Evolutionary conservation across 1,140 invertebrate species (phyloP), one percentile per base, ranked within the genome.

Genomic region (Drosophila murphyi): DNA sequence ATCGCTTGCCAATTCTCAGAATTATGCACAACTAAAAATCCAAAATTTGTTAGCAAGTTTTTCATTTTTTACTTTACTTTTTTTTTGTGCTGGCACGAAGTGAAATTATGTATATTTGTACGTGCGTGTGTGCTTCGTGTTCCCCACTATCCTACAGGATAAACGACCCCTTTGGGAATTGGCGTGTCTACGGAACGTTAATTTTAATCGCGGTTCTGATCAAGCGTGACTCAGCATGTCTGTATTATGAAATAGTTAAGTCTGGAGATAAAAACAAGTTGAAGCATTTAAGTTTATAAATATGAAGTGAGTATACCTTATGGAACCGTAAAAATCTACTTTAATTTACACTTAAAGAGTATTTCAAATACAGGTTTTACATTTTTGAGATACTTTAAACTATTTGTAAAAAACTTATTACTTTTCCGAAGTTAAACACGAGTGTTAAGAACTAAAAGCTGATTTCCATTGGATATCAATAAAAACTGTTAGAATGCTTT

Each of bases 391-490:
- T 20, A 20, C 20, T 20, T 20, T 20, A 20, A 20, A 20, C 20
- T 1, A 1, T 20, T 20, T 20, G 20, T 20, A 20, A 20, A 12
- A 12, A 12, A 12, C 12, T 12, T 12, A 12, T 0, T 12, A 12
- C 12, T 12, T 12, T 29, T 50, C 10, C 7, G 5, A 4, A 56
- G 39, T 51, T 6, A 20, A 43, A 12, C 12, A 12, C 12, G 12
- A 12, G 12, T 28, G 7, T 37, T 12, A 7, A 37, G 20, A 50
- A n/a, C 31, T 12, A 47, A 60, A 47, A 60, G 8, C 31, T 43
- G 20, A 41, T 54, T 70, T 52, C 47, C 37, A 31, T 63, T 62
- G 50, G 28, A n/a, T n/a, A 47, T 7, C 39, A 54, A 55, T 70
- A 48, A 10, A 48, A 41, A 12, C 12, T 12, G 12, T 12, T 12